Conservation (phyloP, 2,797 vertebrate genomes). For the Sebastes reedi region DNA sequence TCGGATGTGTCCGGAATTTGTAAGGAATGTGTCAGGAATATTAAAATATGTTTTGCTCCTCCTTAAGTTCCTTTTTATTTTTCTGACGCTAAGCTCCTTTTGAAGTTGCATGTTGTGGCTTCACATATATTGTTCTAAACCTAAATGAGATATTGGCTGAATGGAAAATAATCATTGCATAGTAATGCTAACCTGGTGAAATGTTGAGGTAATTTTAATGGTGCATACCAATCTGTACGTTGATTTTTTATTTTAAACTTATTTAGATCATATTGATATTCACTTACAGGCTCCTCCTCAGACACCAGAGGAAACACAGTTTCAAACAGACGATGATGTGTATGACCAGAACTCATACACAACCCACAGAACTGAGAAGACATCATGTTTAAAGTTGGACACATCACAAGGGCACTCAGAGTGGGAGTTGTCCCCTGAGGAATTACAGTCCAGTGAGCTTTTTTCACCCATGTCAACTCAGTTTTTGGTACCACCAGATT, state of each 20-base stretch:
- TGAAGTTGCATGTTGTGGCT: constrained; percentile 38
- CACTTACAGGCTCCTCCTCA: constrained; percentile 72
- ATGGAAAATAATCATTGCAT: not conserved
- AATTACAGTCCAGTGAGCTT: constrained; percentile 40
- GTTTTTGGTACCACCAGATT: constrained; percentile 61
- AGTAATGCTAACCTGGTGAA: constrained; percentile 14
- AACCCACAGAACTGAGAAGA: constrained; percentile 65
- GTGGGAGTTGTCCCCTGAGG: constrained; percentile 7
- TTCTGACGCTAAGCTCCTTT: not conserved
- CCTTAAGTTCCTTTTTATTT: not conserved
- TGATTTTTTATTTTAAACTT: not conserved
- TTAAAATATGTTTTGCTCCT: not conserved
- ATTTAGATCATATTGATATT: constrained; percentile 56
- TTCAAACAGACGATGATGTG: constrained; percentile 3
- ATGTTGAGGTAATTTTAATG: not conserved
- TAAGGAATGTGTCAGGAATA: constrained; percentile 3
- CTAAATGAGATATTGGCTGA: not conserved
- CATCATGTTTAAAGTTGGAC: not conserved
- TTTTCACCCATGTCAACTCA: constrained; percentile 59
- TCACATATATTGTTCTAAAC: not conserved
- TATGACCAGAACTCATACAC: constrained; percentile 43
- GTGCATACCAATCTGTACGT: not conserved
- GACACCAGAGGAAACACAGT: constrained; percentile 50
- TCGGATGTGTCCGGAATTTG: not conserved
- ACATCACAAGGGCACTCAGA: not conserved